Evolutionary conservation across 2,888 invertebrate genomes (phyloP), one percentile per base, ranked within the genome.

Genomic region (Hoplodrina ambigua): DNA sequence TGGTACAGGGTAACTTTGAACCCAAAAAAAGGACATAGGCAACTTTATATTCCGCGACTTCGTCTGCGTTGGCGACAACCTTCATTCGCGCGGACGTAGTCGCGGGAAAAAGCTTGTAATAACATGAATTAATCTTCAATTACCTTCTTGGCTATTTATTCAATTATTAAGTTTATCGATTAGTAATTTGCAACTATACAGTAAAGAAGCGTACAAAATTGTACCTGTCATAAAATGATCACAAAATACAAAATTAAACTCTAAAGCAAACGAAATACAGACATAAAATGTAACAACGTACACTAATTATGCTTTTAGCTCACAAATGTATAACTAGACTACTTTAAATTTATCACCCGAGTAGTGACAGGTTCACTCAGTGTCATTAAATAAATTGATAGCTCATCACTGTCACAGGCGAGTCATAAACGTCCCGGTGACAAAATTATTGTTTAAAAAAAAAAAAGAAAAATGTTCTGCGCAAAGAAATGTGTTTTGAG

Each of bases 331-430:
- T 77, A 75, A 56, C 67, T 71, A 69, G 72, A 61, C 69, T 60
- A n/a, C 33, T 75, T 75, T 13, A 76, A 68, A 78, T 76, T 72
- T 71, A 82, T 75, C 65, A 74, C 80, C 50, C 50, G 19, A 15
- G 15, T 49, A 59, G 58, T 61, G 79, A 72, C 79, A 79, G 60
- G 65, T 61, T 41, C 66, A 73, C 30, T 61, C 60, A 49, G 11
- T 58, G 75, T 72, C 80, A 80, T 83, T 83, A 84, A 82, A 78
- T 72, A 58, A 72, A 82, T 72, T 75, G 78, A 80, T 83, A 57
- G 71, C 73, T 72, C 84, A 64, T 79, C 82, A 75, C 52, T 64
- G 81, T 76, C 77, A 20, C n/a, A 0, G 33, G 46, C 13, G n/a
- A 30, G 54, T 50, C 46, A 19, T 82, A 80, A 84, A 79, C n/a